Percentiles rank a stretch among this genome's conserved stretches.
phyloP scores from a whole-genome alignment of 92 coral and sea anemone species.

The Muricea muricata region DNA sequence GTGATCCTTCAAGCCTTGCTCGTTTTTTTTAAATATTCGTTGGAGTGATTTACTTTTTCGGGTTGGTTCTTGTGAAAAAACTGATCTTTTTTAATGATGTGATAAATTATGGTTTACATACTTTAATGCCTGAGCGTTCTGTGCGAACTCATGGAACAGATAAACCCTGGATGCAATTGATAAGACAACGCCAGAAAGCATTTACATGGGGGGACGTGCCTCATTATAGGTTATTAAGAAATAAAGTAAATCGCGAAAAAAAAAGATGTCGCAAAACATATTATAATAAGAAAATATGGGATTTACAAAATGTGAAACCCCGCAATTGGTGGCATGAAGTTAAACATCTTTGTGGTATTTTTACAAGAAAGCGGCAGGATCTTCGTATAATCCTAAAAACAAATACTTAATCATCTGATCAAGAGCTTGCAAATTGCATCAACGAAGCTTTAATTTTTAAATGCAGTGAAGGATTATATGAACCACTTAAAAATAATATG shows the following conservation, averaged over 20 bases:
- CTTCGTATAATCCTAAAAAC: constrained; percentile 38
- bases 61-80: constrained; percentile 54
- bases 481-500: no score
- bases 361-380: constrained; percentile 24
- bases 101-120: constrained; percentile 62
- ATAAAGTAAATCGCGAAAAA: constrained; percentile 26
- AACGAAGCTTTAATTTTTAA: not conserved
- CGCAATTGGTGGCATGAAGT: constrained; percentile 69
- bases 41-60: constrained; percentile 29
- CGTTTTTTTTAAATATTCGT: constrained; percentile 37
- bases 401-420: not conserved
- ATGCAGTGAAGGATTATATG: not conserved
- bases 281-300: constrained; percentile 55
- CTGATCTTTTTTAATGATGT: constrained; percentile 48
- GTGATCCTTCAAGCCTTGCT: constrained; percentile 62
- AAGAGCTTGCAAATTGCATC: not conserved
- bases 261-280: constrained; percentile 51
- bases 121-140: constrained; percentile 65
- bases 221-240: constrained; percentile 45
- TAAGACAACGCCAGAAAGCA: constrained; percentile 54
- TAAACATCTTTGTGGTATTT: constrained; percentile 59
- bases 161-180: constrained; percentile 68
- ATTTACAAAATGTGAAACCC: constrained; percentile 49
- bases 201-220: constrained; percentile 37
- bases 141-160: constrained; percentile 61